Conservation (phyloP, 2,797 vertebrate species). For the Aratinga solstitialis region DNA sequence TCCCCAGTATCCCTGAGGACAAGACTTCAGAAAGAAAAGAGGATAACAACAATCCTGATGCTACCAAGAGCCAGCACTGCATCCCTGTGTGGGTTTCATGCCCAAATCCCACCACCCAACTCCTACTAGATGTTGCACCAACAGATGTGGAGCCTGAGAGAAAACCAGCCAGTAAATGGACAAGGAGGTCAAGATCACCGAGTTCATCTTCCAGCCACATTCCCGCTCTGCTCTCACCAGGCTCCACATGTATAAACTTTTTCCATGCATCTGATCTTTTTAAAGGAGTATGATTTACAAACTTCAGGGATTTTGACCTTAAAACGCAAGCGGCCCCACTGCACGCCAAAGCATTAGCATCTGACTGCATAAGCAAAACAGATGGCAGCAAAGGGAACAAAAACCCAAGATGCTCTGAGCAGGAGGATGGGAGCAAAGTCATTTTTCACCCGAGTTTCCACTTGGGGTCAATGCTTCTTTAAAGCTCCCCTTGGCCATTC, state of each 20-base stretch:
- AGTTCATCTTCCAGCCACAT: conserved; percentile 29
- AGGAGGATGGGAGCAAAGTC: neutral
- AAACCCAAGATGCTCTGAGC: neutral
- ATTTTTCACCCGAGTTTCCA: conserved; percentile 16
- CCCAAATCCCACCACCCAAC: neutral
- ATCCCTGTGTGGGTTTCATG: neutral
- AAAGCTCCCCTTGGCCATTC: conserved; percentile 2
- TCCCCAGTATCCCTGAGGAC: neutral
- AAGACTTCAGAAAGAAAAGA: neutral
- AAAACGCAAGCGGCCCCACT: neutral
- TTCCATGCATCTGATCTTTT: conserved; percentile 27
- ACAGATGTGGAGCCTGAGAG: neutral
- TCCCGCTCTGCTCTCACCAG: neutral
- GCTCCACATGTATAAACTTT: conserved; percentile 18
- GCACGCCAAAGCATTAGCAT: conserved; percentile 2
- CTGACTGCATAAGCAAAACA: conserved; percentile 20
- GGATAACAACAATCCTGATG: neutral
- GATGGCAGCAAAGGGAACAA: neutral
- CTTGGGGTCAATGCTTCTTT: neutral
- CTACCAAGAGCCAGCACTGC: neutral
- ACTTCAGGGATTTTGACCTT: conserved; percentile 69
- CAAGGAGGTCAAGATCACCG: neutral
- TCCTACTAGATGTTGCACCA: neutral
- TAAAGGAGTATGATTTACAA: conserved; percentile 32
- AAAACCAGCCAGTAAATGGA: neutral